Conservation (phyloP, 1,140 invertebrate species). For the Bicyclus anynana region DNA sequence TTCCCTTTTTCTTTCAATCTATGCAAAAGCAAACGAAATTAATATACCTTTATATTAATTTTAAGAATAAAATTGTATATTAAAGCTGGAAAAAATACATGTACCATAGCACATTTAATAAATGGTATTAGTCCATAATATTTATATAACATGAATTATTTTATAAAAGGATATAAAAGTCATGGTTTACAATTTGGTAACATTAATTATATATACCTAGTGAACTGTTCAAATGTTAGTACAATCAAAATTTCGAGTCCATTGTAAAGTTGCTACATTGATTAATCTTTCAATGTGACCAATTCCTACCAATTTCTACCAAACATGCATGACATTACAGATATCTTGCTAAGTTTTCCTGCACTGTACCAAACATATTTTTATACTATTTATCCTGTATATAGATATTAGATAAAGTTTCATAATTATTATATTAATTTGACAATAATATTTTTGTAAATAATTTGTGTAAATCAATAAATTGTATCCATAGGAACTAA, state of each 20-base stretch:
- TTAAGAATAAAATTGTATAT: neutral
- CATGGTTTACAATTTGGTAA: constrained; percentile 29
- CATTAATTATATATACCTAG: constrained; percentile 16
- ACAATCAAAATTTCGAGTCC: constrained; percentile 19
- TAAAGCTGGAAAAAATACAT: constrained; percentile 6
- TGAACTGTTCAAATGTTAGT: constrained; percentile 23
- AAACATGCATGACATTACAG: neutral
- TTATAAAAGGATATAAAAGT: constrained; percentile 30
- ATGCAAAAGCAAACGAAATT: neutral
- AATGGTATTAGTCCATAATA: constrained; percentile 5
- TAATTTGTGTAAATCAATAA: constrained; percentile 1
- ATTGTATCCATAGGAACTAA: neutral
- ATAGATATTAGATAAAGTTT: neutral
- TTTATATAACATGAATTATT: constrained; percentile 14
- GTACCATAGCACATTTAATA: constrained; percentile 10
- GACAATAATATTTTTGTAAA: neutral
- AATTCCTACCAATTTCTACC: constrained; percentile 4
- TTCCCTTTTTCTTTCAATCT: neutral
- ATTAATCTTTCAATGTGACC: neutral
- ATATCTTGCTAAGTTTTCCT: neutral
- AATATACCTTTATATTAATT: neutral
- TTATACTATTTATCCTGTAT: neutral
- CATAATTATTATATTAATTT: neutral
- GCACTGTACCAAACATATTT: neutral
- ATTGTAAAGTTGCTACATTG: neutral